Evolutionary conservation across 2,113 vertebrate genomes (phyloP), one percentile per base, ranked within the genome.

Genomic region (Chrysemys picta): DNA sequence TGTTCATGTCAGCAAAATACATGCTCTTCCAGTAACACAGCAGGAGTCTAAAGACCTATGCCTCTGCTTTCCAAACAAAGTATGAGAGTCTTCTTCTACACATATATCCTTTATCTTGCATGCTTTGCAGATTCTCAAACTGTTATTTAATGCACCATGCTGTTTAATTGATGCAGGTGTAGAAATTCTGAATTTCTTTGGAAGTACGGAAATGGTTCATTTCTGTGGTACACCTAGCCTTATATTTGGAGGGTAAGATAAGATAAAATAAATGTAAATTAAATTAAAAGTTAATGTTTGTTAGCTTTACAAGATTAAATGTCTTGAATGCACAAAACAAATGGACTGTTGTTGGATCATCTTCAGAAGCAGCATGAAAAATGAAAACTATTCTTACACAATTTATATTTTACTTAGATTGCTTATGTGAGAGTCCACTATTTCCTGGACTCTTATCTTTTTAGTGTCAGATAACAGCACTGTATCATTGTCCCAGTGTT

Each of bases 51-150:
- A 72, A 96, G 98, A 99, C 93, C 98, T 97, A 96, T 99, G 99
- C 94, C 98, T 98, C 89, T 99, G 99, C 97, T 94, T 98, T 95
- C 97, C 96, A 91, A 98, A 98, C 94, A 99, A 99, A 99, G 99
- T 99, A 99, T 93, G 97, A 97, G 83, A 10, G 45, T 52, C 27
- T 56, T 62, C 42, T 22, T 25, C 31, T 86, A 42, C 13, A 22
- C 22, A 24, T 50, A n/a, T 81, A 49, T 21, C 6, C 22, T 87
- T 5, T 53, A 47, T 75, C 45, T 52, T 19, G 19, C 38, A 47
- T 76, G 84, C 56, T 50, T n/a, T 52, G 21, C 50, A 57, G 29
- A 87, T 57, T 90, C 93, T 90, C 29, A 31, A 79, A 0, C 72
- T 92, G 25, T 8, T 93, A 94, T 93, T 90, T 81, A 92, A 31